Conservation (phyloP, 2,113 vertebrate species). For the Mesocricetus auratus region DNA sequence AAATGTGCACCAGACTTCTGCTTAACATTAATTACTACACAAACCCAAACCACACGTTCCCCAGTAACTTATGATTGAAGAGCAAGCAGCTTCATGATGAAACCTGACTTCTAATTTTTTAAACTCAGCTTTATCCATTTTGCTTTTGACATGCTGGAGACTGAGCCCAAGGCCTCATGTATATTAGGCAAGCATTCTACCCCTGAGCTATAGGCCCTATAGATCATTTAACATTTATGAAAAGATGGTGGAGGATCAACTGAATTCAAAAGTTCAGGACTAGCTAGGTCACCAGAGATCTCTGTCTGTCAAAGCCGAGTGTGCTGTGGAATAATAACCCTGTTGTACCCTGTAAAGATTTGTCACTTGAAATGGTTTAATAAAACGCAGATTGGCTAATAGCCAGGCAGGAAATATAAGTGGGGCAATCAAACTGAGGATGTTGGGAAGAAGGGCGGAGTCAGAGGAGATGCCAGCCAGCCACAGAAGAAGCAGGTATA, state of each 20-base stretch:
- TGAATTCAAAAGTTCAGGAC: neutral
- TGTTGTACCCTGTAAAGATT: neutral
- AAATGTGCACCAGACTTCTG: neutral
- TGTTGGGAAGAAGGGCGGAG: neutral
- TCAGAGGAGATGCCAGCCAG: neutral
- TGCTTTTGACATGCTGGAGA: neutral
- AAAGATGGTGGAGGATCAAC: neutral
- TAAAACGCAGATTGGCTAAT: neutral
- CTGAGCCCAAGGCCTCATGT: fast-evolving
- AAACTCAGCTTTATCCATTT: neutral
- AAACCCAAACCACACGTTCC: neutral
- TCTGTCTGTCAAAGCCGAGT: neutral
- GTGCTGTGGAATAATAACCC: neutral
- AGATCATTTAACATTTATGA: neutral
- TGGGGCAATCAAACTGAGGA: neutral
- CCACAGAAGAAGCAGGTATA: too few relatives aligned
- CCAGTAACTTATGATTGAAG: neutral
- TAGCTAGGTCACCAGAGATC: neutral
- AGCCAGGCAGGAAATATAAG: neutral
- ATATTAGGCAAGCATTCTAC: neutral
- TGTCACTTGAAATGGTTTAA: neutral
- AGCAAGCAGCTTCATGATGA: conserved; percentile 3
- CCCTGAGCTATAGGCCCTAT: neutral
- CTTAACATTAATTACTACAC: neutral
- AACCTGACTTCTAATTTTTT: neutral